Conservation (phyloP, 2,888 invertebrate genomes). For the Tipula unca region DNA sequence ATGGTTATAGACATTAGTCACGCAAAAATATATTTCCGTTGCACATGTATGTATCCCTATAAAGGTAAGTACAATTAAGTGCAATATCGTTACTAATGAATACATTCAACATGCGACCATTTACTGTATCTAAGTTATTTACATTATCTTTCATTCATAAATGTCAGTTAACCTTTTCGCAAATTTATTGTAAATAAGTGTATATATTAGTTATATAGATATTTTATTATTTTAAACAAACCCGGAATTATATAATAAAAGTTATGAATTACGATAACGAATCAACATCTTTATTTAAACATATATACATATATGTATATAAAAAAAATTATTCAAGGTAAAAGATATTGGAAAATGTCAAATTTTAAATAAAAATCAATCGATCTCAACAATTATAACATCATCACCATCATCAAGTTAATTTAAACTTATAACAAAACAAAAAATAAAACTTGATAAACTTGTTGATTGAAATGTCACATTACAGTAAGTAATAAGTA, state of each 20-base stretch:
- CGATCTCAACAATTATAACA: constrained; percentile 14
- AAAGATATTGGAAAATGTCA: neutral
- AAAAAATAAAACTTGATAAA: neutral
- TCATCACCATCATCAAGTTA: neutral
- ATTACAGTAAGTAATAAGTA: neutral
- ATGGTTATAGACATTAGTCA: neutral
- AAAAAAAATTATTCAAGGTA: neutral
- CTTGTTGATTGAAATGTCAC: constrained; percentile 14
- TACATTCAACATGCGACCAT: neutral
- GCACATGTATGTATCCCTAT: neutral
- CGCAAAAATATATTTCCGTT: neutral
- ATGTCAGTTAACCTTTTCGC: neutral
- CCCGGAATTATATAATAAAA: neutral
- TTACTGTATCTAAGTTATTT: neutral
- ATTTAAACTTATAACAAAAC: neutral
- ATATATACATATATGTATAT: neutral
- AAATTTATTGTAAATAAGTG: neutral
- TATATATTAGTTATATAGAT: neutral
- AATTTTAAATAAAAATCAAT: constrained; percentile 3
- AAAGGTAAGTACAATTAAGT: neutral
- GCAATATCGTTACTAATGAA: neutral
- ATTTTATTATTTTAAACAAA: neutral
- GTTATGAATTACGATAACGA: neutral
- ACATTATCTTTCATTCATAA: neutral
- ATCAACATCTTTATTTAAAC: neutral